Evolutionary conservation across 2,888 invertebrate species (phyloP).

Genomic region (Drosophila melanosoma): DNA sequence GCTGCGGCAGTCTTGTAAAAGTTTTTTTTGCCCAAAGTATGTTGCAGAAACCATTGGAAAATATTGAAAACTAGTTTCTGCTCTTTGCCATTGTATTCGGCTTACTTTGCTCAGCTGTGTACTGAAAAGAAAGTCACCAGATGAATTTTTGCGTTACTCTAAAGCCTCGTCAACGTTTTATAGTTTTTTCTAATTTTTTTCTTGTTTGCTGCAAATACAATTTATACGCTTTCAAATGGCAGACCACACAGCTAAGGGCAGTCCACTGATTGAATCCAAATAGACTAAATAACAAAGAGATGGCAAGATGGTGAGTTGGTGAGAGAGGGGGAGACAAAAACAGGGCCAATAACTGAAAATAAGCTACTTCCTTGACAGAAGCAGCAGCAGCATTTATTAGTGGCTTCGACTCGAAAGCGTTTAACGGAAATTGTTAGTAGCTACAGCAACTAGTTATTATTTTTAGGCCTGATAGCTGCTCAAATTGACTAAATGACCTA

Average conservation of each 20-base stretch:
- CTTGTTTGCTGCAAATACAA: slow-evolving; percentile 58
- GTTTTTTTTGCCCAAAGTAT: slow-evolving; percentile 50
- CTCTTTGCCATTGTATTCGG: slow-evolving; percentile 25
- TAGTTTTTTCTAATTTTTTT: slow-evolving; percentile 31
- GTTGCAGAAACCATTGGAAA: slow-evolving; percentile 45
- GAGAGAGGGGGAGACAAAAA: background rate
- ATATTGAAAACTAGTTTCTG: slow-evolving; percentile 53
- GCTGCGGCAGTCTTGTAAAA: slow-evolving; percentile 31
- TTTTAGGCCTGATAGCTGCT: slow-evolving; percentile 27
- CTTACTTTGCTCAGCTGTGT: slow-evolving; percentile 15
- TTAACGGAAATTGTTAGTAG: slow-evolving; percentile 57
- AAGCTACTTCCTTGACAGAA: slow-evolving; percentile 59
- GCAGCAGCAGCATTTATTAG: slow-evolving; percentile 29
- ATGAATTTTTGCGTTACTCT: slow-evolving; percentile 41
- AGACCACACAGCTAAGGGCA: slow-evolving; percentile 33
- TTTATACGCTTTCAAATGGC: slow-evolving; percentile 48
- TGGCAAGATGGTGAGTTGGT: background rate
- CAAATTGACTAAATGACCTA: slow-evolving; percentile 15
- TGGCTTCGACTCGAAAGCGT: slow-evolving; percentile 31
- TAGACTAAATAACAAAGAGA: slow-evolving; percentile 4
- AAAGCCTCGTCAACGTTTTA: slow-evolving; percentile 50
- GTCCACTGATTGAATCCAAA: slow-evolving; percentile 37
- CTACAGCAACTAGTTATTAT: slow-evolving; percentile 32
- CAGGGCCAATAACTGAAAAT: slow-evolving; percentile 41
- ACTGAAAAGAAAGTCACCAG: slow-evolving; percentile 42